Conservation (phyloP, 2,888 invertebrate genomes). For the Drosophila nr. medialis region DNA sequence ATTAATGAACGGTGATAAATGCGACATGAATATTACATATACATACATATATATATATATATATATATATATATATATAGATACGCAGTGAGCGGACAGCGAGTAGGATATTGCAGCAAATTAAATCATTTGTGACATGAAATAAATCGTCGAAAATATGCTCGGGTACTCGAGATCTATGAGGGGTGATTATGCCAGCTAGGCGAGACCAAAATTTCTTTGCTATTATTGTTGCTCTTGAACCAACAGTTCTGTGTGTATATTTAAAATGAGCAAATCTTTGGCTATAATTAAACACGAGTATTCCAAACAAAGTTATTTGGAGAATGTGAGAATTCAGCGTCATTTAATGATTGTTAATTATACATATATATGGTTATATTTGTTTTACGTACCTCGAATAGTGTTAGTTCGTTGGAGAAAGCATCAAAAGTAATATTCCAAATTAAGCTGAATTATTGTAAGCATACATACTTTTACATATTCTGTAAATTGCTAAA, state of each 20-base stretch:
- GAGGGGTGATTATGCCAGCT: conserved; percentile 18
- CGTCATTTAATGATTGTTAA: background rate
- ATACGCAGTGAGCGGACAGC: conserved; percentile 13
- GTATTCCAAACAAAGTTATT: conserved; percentile 45
- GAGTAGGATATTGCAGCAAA: conserved; percentile 44
- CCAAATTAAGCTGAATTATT: background rate
- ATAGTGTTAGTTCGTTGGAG: no score
- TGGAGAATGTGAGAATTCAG: conserved; percentile 6
- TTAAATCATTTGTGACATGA: conserved; percentile 79
- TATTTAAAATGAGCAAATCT: conserved; percentile 43
- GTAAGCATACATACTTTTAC: background rate
- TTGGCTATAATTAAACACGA: conserved; percentile 51
- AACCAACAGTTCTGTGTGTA: conserved; percentile 29
- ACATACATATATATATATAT: conserved; percentile 23
- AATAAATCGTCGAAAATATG: conserved; percentile 67
- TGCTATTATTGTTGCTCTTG: conserved; percentile 24
- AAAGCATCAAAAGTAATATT: background rate
- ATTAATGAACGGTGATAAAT: conserved; percentile 69
- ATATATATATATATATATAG: conserved; percentile 18
- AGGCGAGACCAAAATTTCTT: background rate
- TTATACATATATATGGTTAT: no score
- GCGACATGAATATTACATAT: conserved; percentile 40
- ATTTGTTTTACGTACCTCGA: background rate
- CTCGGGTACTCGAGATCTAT: conserved; percentile 18
- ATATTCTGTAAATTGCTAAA: background rate